phyloP scores from a whole-genome alignment of 2,888 invertebrate species.

The Calameuta pallipes region DNA sequence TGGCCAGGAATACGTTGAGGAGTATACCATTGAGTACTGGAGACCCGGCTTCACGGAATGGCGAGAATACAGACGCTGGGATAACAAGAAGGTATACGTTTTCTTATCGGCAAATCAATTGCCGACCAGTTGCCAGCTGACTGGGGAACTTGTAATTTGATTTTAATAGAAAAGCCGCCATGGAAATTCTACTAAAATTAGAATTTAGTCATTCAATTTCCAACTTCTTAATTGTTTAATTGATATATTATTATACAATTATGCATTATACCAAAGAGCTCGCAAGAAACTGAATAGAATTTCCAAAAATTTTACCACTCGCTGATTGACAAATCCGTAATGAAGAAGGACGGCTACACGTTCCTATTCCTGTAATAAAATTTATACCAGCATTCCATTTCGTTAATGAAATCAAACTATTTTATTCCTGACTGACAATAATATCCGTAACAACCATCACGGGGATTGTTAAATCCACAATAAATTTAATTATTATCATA shows the following conservation, averaged over 20 bases:
- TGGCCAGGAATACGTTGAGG: slow-evolving; percentile 80
- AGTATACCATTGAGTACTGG: slow-evolving; percentile 78
- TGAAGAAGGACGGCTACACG: not conserved
- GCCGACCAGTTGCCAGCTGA: not conserved
- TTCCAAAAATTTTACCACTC: not conserved
- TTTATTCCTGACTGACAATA: not conserved
- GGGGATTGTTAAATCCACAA: not conserved
- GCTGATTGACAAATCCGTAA: not conserved
- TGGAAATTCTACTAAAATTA: not conserved
- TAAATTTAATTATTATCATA: not conserved
- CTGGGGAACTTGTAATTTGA: not conserved
- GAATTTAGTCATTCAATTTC: not conserved
- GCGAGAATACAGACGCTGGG: slow-evolving; percentile 75
- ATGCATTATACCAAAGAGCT: not conserved
- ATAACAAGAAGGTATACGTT: slow-evolving; percentile 73
- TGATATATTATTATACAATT: not conserved
- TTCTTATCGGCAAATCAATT: not conserved
- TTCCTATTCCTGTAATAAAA: not conserved
- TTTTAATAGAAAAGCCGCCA: not conserved
- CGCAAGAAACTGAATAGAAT: too few species aligned
- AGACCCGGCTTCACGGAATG: slow-evolving; percentile 73
- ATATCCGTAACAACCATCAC: not conserved
- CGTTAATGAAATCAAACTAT: not conserved
- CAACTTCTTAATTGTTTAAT: not conserved
- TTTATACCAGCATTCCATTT: not conserved